phyloP scores from a whole-genome alignment of 1,140 invertebrate genomes.

The Frieseomelitta varia region DNA sequence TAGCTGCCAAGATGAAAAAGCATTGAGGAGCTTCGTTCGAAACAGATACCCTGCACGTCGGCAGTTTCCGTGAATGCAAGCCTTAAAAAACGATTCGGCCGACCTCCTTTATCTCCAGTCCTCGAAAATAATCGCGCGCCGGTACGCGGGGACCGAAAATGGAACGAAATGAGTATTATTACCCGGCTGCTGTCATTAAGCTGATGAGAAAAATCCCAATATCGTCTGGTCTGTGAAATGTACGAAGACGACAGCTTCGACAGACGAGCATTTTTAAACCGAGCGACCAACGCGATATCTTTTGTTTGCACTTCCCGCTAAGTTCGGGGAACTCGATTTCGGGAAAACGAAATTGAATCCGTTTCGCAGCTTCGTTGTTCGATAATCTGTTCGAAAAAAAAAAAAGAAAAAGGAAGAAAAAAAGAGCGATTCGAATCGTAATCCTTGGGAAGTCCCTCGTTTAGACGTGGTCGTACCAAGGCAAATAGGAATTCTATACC shows the following conservation, averaged over 20 bases:
- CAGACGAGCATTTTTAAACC: background rate
- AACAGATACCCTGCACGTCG: background rate
- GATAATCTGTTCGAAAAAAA: background rate
- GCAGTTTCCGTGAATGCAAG: background rate
- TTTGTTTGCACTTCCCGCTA: background rate
- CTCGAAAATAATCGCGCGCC: background rate
- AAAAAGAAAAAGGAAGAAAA: too few species aligned
- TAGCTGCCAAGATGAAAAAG: background rate
- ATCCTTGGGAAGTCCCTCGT: background rate
- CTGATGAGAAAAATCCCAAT: constrained; percentile 37
- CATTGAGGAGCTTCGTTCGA: background rate
- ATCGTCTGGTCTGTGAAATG: background rate
- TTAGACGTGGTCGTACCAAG: constrained; percentile 8
- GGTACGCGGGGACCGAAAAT: background rate
- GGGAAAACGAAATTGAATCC: background rate
- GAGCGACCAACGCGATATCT: background rate
- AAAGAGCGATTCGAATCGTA: background rate
- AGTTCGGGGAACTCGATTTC: background rate
- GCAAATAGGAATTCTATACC: constrained; percentile 16
- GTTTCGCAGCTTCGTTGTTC: background rate
- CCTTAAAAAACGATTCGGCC: constrained; percentile 21
- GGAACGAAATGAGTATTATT: constrained; percentile 33
- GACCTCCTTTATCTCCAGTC: background rate
- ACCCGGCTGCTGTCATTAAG: background rate
- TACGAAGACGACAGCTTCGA: background rate